These are phyloP conservation scores for Spheniscus humboldti DNA, from an alignment of 2,797 vertebrate genomes.

Conservation along the genomic window DNA sequence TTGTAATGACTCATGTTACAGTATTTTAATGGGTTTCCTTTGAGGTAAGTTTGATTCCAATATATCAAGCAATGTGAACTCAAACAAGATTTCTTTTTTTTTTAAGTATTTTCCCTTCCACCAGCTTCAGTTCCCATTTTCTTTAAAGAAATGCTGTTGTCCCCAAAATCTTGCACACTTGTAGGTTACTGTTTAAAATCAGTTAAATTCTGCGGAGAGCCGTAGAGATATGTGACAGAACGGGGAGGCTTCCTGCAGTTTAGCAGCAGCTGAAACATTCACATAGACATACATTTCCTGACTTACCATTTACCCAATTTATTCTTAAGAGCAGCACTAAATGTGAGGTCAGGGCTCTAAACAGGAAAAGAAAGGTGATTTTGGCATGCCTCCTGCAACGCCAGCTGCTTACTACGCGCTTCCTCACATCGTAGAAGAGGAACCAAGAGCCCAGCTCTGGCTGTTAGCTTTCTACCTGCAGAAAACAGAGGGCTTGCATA, in stretches of 20 bases:
- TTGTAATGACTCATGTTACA: conserved; percentile 73
- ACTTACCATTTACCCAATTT: neutral
- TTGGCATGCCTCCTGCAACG: neutral
- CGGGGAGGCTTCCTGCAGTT: neutral
- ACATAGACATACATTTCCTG: neutral
- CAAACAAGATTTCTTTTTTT: neutral
- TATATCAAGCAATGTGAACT: conserved; percentile 49
- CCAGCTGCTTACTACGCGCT: neutral
- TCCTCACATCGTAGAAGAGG: neutral
- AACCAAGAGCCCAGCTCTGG: neutral
- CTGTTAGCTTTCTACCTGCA: neutral
- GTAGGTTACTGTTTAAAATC: neutral
- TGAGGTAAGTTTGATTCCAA: conserved; percentile 70
- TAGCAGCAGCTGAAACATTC: neutral
- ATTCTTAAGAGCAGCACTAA: neutral
- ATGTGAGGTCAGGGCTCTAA: neutral
- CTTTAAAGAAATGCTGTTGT: neutral
- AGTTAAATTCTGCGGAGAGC: neutral
- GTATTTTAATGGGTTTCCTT: conserved; percentile 79
- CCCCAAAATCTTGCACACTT: neutral
- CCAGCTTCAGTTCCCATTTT: conserved; percentile 4
- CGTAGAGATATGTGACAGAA: neutral
- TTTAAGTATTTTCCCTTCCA: neutral
- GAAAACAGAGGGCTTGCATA: neutral
- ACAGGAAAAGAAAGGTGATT: neutral